These are phyloP conservation scores for Burhinus oedicnemus DNA, from an alignment of 2,113 vertebrate genomes.

Conservation along the genomic window DNA sequence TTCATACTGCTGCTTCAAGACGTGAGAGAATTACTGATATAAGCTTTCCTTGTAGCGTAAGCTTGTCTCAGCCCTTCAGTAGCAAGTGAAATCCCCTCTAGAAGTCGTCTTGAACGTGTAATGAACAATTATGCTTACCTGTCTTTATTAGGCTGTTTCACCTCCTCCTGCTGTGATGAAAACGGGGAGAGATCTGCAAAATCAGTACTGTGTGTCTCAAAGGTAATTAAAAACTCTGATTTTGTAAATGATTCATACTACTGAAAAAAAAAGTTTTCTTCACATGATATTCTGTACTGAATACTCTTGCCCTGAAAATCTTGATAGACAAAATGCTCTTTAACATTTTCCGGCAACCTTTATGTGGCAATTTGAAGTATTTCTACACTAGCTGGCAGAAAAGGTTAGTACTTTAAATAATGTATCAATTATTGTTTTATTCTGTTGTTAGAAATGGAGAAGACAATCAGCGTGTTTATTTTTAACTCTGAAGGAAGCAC, in stretches of 20 bases:
- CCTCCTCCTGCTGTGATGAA: background rate
- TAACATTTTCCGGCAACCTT: background rate
- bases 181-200: background rate
- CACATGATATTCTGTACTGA: background rate
- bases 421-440: background rate
- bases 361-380: background rate
- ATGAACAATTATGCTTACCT: background rate
- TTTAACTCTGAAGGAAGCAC: background rate
- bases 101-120: background rate
- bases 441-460: background rate
- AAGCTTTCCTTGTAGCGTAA: background rate
- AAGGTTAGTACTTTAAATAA: background rate
- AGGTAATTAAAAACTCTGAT: constrained; percentile 5
- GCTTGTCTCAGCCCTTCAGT: background rate
- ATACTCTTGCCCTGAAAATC: background rate
- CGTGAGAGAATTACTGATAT: background rate
- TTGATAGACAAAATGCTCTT: background rate
- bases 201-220: background rate
- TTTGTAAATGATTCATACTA: background rate
- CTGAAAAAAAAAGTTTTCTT: background rate
- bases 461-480: background rate
- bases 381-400: background rate
- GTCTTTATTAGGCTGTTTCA: background rate
- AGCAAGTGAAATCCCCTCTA: background rate
- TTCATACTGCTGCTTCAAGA: background rate